Base-by-base conservation (phyloP, 2,113 vertebrate species). In the Oxygymnocypris stewartii region DNA sequence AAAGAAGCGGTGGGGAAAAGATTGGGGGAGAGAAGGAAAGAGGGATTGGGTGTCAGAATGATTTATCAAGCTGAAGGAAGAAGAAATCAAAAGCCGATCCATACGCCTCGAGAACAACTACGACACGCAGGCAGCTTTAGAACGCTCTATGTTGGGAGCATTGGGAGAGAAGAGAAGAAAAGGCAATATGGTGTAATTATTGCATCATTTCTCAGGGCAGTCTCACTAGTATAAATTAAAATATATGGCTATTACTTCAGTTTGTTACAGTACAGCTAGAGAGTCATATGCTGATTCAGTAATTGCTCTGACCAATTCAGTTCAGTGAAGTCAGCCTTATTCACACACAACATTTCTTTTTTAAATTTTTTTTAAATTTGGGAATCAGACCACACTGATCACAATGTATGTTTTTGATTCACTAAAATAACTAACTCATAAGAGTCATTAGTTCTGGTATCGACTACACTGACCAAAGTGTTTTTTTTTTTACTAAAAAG, bases 1-100 rank as follows among this genome's bases (percentile, higher is more conserved):
- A 9, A 57, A 13, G 7, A 65, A n/a, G 57, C 20, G 4, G 12
- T 2, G 37, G 54, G 37, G 31, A 20, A 23, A 20, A 44, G 57
- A 82, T 37, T 73, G 23, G 61, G 4, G 4, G n/a, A 73, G 31
- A 14, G 13, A 57, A 69, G 71, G 63, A 77, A n/a, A 85, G 18
- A 4, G 47, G 40, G 28, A 40, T 65, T 23, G 63, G 18, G 9
- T 13, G 63, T 13, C 44, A 44, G 35, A 71, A 63, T 18, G 11
- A 25, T 67, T 82, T 82, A 47, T 82, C 79, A 83, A 67, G 42
- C 40, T 20, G 81, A 73, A 73, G 65, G 47, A 83, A 35, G 25
- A 69, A 49, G 42, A 82, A 69, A 67, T 23, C 40, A 82, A 69
- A 63, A 82, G n/a, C n/a, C 13, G 18, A 49, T 67, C n/a, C 61